Conservation (phyloP, 2,113 vertebrate species). For the Heteronetta atricapilla region DNA sequence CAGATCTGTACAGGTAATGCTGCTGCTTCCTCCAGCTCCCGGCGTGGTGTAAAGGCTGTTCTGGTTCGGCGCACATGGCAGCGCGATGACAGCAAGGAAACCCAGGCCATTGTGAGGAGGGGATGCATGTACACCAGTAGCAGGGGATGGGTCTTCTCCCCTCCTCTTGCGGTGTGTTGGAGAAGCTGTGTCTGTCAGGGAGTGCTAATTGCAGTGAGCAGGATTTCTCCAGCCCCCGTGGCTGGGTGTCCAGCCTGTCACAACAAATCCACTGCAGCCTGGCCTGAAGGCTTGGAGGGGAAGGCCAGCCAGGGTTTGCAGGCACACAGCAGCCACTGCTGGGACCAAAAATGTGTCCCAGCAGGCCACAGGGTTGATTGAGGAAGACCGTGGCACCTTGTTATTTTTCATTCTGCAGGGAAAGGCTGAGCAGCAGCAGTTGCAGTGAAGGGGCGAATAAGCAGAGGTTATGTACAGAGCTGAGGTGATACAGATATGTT, state of each 20-base stretch:
- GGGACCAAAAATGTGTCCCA: background rate
- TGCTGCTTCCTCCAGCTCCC: background rate
- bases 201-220: background rate
- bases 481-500: background rate
- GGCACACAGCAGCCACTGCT: background rate
- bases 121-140: background rate
- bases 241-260: background rate
- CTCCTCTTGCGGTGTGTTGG: background rate
- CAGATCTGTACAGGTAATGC: background rate
- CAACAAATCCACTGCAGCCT: background rate
- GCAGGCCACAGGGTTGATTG: background rate
- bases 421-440: background rate
- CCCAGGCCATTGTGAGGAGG: background rate
- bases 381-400: background rate
- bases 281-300: accelerated
- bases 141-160: background rate
- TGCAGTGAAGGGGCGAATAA: background rate
- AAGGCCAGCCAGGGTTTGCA: background rate
- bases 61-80: background rate
- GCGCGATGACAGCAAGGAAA: background rate
- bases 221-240: background rate
- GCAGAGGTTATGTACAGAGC: background rate
- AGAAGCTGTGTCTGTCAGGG: background rate
- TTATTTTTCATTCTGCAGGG: background rate
- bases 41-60: background rate